A percentile compares a stretch with the other conserved stretches of the same genome.
phyloP scores from a whole-genome alignment of 2,888 invertebrate species.

The Tromatobia lineatoria region DNA sequence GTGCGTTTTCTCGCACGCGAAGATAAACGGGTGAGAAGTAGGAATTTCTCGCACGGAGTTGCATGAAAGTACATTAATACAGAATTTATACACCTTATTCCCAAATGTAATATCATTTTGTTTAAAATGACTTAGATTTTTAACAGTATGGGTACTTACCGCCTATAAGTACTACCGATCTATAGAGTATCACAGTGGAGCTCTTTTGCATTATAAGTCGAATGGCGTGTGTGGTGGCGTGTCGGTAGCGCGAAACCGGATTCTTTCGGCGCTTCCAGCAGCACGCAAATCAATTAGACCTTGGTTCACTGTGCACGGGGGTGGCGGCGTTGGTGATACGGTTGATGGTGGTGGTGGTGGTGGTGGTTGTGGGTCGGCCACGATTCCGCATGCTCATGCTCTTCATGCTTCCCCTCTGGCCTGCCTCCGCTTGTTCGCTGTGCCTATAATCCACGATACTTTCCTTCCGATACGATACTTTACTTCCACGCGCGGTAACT shows the following conservation, averaged over 20 bases:
- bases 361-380: constrained; percentile 43
- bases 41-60: too few relatives aligned
- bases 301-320: constrained; percentile 60
- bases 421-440: constrained; percentile 35
- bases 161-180: background rate
- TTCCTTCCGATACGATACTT: constrained; percentile 58
- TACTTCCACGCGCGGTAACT: constrained; percentile 49
- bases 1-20: too few relatives aligned
- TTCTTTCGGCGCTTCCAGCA: constrained; percentile 66
- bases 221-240: constrained; percentile 61
- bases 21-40: too few relatives aligned
- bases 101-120: too few relatives aligned
- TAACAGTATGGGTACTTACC: background rate
- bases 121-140: too few relatives aligned
- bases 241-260: constrained; percentile 66
- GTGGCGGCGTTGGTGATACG: constrained; percentile 40
- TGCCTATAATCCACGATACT: constrained; percentile 56
- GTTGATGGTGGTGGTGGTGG: constrained; percentile 20
- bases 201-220: constrained; percentile 33
- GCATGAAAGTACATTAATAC: too few relatives aligned
- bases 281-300: constrained; percentile 66
- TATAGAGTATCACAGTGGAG: background rate
- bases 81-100: too few relatives aligned
- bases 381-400: constrained; percentile 59
- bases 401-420: constrained; percentile 16